A percentile compares a stretch with the other conserved stretches of the same genome.
Evolutionary conservation across 2,888 invertebrate species (phyloP).

Genomic region (Sialis lutaria): DNA sequence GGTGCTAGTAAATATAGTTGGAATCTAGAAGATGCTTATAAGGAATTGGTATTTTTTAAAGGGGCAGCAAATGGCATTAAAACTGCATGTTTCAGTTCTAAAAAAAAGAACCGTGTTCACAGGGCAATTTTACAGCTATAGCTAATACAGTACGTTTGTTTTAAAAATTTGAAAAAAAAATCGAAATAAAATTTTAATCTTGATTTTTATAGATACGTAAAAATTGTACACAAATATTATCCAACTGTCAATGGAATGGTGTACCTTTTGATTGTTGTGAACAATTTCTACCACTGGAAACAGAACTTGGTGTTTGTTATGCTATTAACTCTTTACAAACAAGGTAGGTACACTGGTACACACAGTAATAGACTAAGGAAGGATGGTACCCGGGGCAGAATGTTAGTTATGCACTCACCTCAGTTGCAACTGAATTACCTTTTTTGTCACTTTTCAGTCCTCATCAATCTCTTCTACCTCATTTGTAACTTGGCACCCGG

Average conservation of each 20-base stretch:
- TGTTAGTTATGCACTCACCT: too few species aligned
- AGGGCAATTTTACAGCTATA: background rate
- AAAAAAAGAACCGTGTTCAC: background rate
- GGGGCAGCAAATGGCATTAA: background rate
- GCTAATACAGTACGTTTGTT: constrained; percentile 16
- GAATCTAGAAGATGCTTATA: background rate
- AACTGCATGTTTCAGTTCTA: background rate
- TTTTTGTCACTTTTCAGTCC: too few species aligned
- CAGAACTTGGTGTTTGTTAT: constrained; percentile 49
- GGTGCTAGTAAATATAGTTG: background rate
- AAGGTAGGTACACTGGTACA: constrained; percentile 21
- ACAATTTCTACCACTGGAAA: constrained; percentile 43
- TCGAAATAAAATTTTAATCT: too few species aligned
- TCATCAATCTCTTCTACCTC: too few species aligned
- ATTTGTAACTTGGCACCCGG: too few species aligned
- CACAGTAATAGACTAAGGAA: too few species aligned
- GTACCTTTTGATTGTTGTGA: constrained; percentile 42
- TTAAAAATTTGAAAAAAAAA: too few species aligned
- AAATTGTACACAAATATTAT: constrained; percentile 34
- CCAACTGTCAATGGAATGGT: constrained; percentile 43
- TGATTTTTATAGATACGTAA: constrained; percentile 30
- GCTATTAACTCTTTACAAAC: constrained; percentile 47
- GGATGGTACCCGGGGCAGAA: too few species aligned
- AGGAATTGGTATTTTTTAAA: constrained; percentile 1
- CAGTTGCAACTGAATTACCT: too few species aligned